Conservation (phyloP, 2,888 invertebrate genomes). For the Anarsia innoxiella region DNA sequence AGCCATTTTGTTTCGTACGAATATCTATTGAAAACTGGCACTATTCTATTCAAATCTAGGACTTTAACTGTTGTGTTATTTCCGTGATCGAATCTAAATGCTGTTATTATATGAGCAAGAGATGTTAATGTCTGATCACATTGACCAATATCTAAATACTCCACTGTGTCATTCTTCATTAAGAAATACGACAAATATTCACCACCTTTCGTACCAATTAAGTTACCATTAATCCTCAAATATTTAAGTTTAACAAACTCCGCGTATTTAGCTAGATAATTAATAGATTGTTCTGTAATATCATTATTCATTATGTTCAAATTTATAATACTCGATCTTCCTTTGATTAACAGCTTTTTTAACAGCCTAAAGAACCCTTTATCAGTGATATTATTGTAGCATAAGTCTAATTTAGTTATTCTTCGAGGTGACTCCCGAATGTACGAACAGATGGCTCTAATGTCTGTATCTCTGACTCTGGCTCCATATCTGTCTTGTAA, state of each 20-base stretch:
- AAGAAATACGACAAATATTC: slow-evolving; percentile 68
- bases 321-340: slow-evolving; percentile 61
- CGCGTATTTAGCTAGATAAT: slow-evolving; percentile 44
- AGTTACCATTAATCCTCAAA: slow-evolving; percentile 75
- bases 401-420: slow-evolving; percentile 67
- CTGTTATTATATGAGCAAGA: slow-evolving; percentile 67
- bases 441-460: slow-evolving; percentile 65
- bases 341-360: slow-evolving; percentile 54
- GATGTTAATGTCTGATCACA: slow-evolving; percentile 73
- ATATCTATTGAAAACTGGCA: slow-evolving; percentile 52
- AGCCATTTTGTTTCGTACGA: slow-evolving; percentile 63
- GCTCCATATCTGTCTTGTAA: slow-evolving; percentile 31
- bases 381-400: slow-evolving; percentile 75
- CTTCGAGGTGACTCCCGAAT: slow-evolving; percentile 49
- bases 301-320: slow-evolving; percentile 76
- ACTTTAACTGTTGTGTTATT: slow-evolving; percentile 46
- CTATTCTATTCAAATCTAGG: slow-evolving; percentile 52
- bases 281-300: slow-evolving; percentile 56
- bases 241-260: slow-evolving; percentile 58
- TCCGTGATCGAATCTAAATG: slow-evolving; percentile 54
- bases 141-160: slow-evolving; percentile 73
- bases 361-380: slow-evolving; percentile 57
- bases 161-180: slow-evolving; percentile 52
- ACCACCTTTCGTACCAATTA: slow-evolving; percentile 71
- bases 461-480: slow-evolving; percentile 63